Conservation (phyloP, 2,888 invertebrate species). For the Argynnis bischoffii region DNA sequence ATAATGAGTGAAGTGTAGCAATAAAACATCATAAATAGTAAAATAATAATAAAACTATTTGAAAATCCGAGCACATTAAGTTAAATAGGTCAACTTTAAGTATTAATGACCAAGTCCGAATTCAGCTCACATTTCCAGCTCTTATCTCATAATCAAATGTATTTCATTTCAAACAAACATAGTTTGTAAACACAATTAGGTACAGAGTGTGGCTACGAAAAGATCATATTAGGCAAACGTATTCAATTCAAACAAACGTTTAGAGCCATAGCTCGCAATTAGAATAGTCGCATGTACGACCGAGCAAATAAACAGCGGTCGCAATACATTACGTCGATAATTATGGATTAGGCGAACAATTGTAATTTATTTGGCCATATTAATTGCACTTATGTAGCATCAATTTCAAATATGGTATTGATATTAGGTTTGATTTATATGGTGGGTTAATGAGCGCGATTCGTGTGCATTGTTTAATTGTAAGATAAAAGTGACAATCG, state of each 20-base stretch:
- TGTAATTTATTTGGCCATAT: constrained; percentile 31
- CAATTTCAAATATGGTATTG: constrained; percentile 22
- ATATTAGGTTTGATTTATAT: constrained; percentile 23
- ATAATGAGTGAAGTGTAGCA: too few species aligned
- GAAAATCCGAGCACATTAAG: too few species aligned
- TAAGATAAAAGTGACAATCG: constrained; percentile 21
- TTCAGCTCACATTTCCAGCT: not conserved
- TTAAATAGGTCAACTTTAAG: too few species aligned
- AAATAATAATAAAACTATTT: too few species aligned
- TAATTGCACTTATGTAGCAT: constrained; percentile 25
- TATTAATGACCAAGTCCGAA: too few species aligned
- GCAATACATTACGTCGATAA: constrained; percentile 34
- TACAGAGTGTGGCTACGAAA: constrained; percentile 5
- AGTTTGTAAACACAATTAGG: not conserved
- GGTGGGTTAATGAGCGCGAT: constrained; percentile 6
- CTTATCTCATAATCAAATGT: not conserved
- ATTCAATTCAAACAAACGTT: constrained; percentile 39
- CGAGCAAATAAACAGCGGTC: constrained; percentile 29
- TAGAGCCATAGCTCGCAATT: constrained; percentile 41
- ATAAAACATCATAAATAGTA: too few species aligned
- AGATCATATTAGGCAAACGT: constrained; percentile 24
- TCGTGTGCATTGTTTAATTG: not conserved
- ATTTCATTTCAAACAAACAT: not conserved
- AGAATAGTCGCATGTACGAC: constrained; percentile 38
- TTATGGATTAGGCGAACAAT: constrained; percentile 31